Percentiles rank a stretch among this genome's conserved stretches.
Evolutionary conservation across 2,113 vertebrate species (phyloP).

Genomic region (Chlamydotis undulata): DNA sequence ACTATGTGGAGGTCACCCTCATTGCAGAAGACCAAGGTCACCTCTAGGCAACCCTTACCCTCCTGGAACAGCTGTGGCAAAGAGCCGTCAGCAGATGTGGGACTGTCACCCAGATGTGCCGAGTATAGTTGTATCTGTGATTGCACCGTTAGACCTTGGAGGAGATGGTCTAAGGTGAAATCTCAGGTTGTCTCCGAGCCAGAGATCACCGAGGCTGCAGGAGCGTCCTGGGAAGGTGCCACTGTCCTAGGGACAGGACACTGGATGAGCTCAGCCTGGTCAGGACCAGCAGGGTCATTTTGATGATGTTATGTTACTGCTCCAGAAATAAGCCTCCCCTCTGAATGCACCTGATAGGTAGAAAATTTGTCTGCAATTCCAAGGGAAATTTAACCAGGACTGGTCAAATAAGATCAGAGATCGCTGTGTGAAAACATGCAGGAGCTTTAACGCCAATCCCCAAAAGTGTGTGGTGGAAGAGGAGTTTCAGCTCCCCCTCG

Average conservation of each 20-base stretch:
- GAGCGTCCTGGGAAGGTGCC: background rate
- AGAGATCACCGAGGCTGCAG: background rate
- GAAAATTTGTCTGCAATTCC: background rate
- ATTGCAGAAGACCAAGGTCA: background rate
- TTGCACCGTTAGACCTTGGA: background rate
- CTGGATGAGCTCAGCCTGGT: background rate
- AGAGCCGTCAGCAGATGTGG: background rate
- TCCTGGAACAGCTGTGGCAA: background rate
- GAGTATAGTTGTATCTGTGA: background rate
- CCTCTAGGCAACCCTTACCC: background rate
- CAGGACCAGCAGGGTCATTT: background rate
- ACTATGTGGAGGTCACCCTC: background rate
- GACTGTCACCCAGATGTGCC: background rate
- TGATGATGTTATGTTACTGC: background rate
- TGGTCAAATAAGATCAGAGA: background rate
- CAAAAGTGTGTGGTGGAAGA: background rate
- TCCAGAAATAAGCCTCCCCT: background rate
- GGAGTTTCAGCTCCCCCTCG: background rate
- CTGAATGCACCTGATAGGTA: no score
- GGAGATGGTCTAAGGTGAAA: background rate
- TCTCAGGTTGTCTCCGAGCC: background rate
- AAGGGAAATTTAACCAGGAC: background rate
- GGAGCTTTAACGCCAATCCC: background rate
- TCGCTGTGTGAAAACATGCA: rapidly evolving
- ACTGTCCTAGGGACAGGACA: background rate